Evolutionary conservation across 2,797 vertebrate species (phyloP).

Genomic region (Hapalemur alaotrensis): DNA sequence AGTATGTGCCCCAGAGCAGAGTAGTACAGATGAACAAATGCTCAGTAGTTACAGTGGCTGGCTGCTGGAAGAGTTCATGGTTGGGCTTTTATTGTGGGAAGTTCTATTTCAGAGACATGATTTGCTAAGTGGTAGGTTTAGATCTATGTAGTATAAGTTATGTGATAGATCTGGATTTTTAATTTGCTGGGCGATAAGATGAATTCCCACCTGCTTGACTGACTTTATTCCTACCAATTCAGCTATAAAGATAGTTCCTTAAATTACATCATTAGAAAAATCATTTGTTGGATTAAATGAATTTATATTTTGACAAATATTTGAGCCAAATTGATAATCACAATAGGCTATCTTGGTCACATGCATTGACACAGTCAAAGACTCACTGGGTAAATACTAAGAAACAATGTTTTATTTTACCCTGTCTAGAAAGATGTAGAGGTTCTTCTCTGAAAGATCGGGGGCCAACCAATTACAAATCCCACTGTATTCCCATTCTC

Average conservation of each 20-base stretch:
- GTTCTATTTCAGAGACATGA: slow-evolving; percentile 17
- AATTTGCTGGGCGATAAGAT: slow-evolving; percentile 6
- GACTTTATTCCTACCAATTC: not conserved
- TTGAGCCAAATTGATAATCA: slow-evolving; percentile 21
- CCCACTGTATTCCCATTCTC: not conserved
- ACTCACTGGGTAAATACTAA: not conserved
- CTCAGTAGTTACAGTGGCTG: not conserved
- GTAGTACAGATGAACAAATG: not conserved
- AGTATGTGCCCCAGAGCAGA: not conserved
- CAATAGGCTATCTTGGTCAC: not conserved
- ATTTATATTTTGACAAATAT: slow-evolving; percentile 34
- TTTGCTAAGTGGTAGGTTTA: not conserved
- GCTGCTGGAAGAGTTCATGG: not conserved
- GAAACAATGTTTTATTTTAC: not conserved
- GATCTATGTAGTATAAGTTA: not conserved
- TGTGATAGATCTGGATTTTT: not conserved
- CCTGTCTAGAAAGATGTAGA: not conserved
- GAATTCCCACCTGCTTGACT: not conserved
- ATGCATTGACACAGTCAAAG: not conserved
- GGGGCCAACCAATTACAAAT: not conserved
- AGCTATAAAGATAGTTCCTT: not conserved
- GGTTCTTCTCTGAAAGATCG: not conserved
- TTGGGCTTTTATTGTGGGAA: not conserved
- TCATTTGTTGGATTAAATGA: not conserved
- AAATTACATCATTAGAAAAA: not conserved